phyloP scores from a whole-genome alignment of 2,113 vertebrate species.

The Lampris incognitus region DNA sequence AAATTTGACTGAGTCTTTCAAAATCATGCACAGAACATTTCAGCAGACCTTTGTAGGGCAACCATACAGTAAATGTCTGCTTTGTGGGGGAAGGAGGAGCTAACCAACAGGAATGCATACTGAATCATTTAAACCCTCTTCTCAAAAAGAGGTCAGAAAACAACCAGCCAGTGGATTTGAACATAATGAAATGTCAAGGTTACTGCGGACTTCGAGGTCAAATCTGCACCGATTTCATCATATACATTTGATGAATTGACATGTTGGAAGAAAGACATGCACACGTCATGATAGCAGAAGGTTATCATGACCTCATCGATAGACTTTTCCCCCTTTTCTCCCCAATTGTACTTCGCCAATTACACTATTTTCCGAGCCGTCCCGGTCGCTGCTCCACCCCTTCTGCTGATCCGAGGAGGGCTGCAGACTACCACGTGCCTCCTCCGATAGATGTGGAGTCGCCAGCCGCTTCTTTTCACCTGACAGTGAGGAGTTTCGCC shows the following conservation, averaged over 20 bases:
- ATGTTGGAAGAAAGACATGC: not conserved
- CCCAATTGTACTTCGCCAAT: too few species aligned
- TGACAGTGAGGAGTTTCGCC: too few species aligned
- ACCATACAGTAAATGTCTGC: constrained; percentile 28
- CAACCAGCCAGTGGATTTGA: constrained; percentile 20
- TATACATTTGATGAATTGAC: constrained; percentile 9
- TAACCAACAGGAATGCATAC: constrained; percentile 48
- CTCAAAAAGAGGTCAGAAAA: constrained; percentile 28
- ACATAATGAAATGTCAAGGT: constrained; percentile 14
- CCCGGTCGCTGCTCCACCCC: too few species aligned
- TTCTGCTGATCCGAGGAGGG: too few species aligned
- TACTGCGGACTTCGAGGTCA: not conserved
- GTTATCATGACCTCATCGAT: not conserved
- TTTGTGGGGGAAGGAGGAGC: not conserved
- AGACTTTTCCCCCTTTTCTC: constrained; percentile 4
- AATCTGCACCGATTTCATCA: constrained; percentile 16
- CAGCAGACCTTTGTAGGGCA: constrained; percentile 44
- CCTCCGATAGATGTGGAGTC: too few species aligned
- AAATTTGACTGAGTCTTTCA: constrained; percentile 26
- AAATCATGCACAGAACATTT: constrained; percentile 24
- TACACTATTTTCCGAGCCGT: too few species aligned
- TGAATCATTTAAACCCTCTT: constrained; percentile 44
- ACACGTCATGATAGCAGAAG: not conserved
- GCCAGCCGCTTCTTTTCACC: too few species aligned
- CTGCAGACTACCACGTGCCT: too few species aligned